A percentile compares a stretch with the other conserved stretches of the same genome.
Conservation (phyloP, 2,797 vertebrate genomes). For the Phrynocephalus vlangalii region DNA sequence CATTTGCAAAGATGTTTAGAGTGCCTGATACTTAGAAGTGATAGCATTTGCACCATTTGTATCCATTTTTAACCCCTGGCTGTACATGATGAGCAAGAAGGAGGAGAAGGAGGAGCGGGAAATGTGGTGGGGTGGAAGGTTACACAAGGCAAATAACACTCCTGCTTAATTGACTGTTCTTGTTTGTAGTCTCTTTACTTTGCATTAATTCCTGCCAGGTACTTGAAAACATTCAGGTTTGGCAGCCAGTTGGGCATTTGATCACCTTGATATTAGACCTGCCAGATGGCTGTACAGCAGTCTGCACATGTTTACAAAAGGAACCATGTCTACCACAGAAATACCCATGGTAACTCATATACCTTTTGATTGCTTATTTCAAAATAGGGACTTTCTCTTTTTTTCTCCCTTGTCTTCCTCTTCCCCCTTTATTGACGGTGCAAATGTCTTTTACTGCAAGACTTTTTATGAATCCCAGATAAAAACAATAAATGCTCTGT, state of each 20-base stretch:
- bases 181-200: not conserved
- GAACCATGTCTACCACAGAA: conserved; percentile 13
- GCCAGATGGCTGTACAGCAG: not conserved
- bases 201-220: conserved; percentile 21
- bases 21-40: conserved; percentile 42
- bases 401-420: not conserved
- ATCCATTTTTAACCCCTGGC: conserved; percentile 17
- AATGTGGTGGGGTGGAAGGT: conserved; percentile 10
- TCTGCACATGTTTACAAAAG: conserved; percentile 15
- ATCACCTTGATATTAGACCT: conserved; percentile 25
- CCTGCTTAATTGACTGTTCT: conserved; percentile 15
- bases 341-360: not conserved
- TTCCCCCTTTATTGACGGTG: not conserved
- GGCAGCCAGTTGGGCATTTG: conserved; percentile 11
- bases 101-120: not conserved
- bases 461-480: not conserved
- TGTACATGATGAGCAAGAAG: conserved; percentile 26
- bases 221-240: conserved; percentile 14
- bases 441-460: accelerated
- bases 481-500: not conserved
- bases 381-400: not conserved
- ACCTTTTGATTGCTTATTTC: conserved; percentile 24
- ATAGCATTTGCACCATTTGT: not conserved
- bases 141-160: conserved; percentile 1
- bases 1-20: conserved; percentile 25